A percentile compares a stretch with the other conserved stretches of the same genome.
These are phyloP conservation scores for Scophthalmus maximus DNA, from an alignment of 2,113 vertebrate species.

Conservation along the genomic window DNA sequence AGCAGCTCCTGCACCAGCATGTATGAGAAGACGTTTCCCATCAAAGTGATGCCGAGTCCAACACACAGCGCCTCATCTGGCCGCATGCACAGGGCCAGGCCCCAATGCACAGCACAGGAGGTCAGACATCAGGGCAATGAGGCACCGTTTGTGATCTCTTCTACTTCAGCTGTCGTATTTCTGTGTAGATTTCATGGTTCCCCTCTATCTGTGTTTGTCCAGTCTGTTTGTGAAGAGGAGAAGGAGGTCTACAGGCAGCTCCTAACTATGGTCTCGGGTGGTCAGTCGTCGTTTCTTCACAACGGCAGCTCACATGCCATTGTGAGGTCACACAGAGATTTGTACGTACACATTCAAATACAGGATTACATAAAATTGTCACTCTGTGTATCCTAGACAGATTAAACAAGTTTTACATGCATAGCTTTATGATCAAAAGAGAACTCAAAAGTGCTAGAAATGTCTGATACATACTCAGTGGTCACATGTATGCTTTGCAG, in stretches of 20 bases:
- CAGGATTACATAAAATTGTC: not conserved
- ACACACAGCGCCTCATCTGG: slow-evolving; percentile 71
- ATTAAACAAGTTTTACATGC: not conserved
- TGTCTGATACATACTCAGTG: not conserved
- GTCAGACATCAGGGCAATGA: slow-evolving; percentile 53
- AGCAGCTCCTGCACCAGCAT: slow-evolving; percentile 71
- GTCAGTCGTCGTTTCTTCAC: slow-evolving; percentile 76
- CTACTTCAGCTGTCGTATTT: not conserved
- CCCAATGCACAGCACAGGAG: slow-evolving; percentile 80
- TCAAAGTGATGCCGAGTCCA: slow-evolving; percentile 79
- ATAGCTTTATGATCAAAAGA: not conserved
- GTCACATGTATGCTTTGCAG: too few relatives aligned
- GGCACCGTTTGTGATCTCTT: not conserved
- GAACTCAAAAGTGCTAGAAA: not conserved
- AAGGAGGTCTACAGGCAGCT: slow-evolving; percentile 93
- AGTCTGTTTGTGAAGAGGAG: slow-evolving; percentile 92
- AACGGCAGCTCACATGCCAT: slow-evolving; percentile 73
- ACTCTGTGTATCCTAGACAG: not conserved
- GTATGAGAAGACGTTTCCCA: slow-evolving; percentile 84
- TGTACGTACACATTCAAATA: slow-evolving; percentile 70
- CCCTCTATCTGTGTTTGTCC: slow-evolving; percentile 16
- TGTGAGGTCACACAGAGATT: slow-evolving; percentile 83
- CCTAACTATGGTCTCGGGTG: slow-evolving; percentile 89
- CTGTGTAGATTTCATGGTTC: not conserved
- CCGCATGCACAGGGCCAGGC: slow-evolving; percentile 40